Conservation (phyloP, 1,140 invertebrate genomes). For the Melipona quadrifasciata region DNA sequence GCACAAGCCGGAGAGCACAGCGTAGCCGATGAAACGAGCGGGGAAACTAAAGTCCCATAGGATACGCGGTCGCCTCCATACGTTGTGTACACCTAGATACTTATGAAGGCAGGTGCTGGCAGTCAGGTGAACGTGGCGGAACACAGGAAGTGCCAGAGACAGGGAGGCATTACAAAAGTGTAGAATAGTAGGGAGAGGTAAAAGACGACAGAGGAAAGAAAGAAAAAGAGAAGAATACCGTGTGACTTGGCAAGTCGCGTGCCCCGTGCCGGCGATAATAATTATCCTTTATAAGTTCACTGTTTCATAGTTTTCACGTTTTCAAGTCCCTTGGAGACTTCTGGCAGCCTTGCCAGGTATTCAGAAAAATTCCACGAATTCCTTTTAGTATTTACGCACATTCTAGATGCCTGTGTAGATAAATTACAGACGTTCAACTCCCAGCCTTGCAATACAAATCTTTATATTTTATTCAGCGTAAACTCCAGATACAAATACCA, state of each 20-base stretch:
- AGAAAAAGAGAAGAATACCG: slow-evolving; percentile 16
- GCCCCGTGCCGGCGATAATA: slow-evolving; percentile 8
- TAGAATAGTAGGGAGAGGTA: not conserved
- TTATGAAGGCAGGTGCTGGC: slow-evolving; percentile 73
- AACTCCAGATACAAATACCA: no score
- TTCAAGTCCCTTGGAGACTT: not conserved
- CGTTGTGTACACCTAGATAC: slow-evolving; percentile 65
- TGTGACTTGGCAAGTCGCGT: slow-evolving; percentile 33
- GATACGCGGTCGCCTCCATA: slow-evolving; percentile 42
- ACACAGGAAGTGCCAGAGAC: slow-evolving; percentile 77
- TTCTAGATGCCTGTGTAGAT: not conserved
- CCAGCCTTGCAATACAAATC: not conserved
- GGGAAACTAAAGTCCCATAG: slow-evolving; percentile 51
- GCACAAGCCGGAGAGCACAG: slow-evolving; percentile 15
- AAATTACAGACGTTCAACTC: slow-evolving; percentile 1
- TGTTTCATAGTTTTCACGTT: not conserved
- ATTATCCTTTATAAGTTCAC: not conserved
- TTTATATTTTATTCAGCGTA: not conserved
- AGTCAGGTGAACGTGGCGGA: slow-evolving; percentile 77
- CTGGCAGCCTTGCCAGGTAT: not conserved
- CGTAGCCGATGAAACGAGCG: slow-evolving; percentile 48
- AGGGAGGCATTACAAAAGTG: slow-evolving; percentile 61
- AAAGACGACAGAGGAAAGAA: slow-evolving; percentile 33
- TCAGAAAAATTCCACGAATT: not conserved
- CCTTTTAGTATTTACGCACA: not conserved